Conservation (phyloP, 2,113 vertebrate genomes). For the Leptobrachium leishanense region DNA sequence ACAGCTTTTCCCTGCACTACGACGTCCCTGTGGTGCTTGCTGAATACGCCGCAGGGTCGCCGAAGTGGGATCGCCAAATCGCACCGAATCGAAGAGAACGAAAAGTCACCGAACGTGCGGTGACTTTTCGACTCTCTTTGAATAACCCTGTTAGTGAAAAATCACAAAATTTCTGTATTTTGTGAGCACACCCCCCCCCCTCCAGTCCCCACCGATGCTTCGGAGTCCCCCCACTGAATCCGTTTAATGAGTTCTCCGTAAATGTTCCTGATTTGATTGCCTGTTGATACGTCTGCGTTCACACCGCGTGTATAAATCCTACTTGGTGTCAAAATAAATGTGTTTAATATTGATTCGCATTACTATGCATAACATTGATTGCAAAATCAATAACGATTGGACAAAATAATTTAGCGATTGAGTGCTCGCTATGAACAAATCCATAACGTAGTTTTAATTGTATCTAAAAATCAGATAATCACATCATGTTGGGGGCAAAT, state of each 20-base stretch:
- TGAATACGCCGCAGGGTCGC: no score
- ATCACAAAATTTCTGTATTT: no score
- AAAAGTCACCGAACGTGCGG: no score
- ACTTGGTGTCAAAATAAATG: constrained; percentile 8
- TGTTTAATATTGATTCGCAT: constrained; percentile 30
- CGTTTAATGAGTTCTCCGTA: neutral
- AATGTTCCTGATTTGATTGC: neutral
- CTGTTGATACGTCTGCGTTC: neutral
- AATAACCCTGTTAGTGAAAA: no score
- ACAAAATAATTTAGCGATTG: constrained; percentile 65
- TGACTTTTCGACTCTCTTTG: no score
- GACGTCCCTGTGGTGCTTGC: no score
- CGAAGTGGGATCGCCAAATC: no score
- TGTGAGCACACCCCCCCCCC: no score
- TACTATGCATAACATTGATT: constrained; percentile 57
- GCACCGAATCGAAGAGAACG: no score
- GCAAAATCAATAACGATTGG: constrained; percentile 61
- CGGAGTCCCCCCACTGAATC: no score
- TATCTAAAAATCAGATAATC: constrained; percentile 64
- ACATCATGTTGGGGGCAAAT: constrained; percentile 54
- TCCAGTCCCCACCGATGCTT: no score
- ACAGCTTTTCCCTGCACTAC: no score
- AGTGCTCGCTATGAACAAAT: constrained; percentile 56
- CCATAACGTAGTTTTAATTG: constrained; percentile 69
- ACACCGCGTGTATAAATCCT: neutral